phyloP scores from a whole-genome alignment of 2,888 invertebrate species.

The Dicyrtomina minuta region DNA sequence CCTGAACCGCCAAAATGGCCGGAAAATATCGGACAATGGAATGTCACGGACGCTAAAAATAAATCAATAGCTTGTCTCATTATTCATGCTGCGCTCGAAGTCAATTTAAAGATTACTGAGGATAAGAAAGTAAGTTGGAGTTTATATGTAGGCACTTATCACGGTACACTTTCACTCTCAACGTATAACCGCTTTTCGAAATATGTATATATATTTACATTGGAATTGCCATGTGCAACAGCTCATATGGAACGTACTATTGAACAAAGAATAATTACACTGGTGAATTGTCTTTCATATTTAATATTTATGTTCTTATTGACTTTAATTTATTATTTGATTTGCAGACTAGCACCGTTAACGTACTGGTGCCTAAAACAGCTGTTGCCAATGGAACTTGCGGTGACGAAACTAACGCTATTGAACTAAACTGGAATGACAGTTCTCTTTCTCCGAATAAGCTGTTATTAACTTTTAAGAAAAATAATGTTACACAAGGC shows the following conservation, averaged over 20 bases:
- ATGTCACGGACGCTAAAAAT: slow-evolving; percentile 55
- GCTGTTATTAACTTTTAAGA: slow-evolving; percentile 59
- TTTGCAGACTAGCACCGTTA: neutral
- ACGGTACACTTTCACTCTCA: too few species aligned
- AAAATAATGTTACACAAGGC: slow-evolving; percentile 56
- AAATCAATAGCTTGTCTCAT: slow-evolving; percentile 66
- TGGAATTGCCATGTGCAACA: too few species aligned
- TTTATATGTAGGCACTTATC: too few species aligned
- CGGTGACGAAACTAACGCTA: slow-evolving; percentile 55
- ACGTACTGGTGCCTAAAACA: slow-evolving; percentile 52
- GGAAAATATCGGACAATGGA: slow-evolving; percentile 60
- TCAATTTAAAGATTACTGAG: too few species aligned
- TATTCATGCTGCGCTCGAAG: slow-evolving; percentile 67
- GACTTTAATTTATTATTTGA: neutral
- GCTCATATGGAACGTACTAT: too few species aligned
- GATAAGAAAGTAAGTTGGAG: too few species aligned
- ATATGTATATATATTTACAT: too few species aligned
- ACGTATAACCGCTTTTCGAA: too few species aligned
- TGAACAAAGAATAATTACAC: neutral
- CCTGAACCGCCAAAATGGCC: slow-evolving; percentile 55
- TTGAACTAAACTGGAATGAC: slow-evolving; percentile 57
- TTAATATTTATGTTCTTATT: neutral
- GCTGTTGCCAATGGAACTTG: slow-evolving; percentile 58
- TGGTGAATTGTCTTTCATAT: neutral
- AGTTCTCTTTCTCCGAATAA: slow-evolving; percentile 54